Evolutionary conservation across 2,113 vertebrate species (phyloP).

Genomic region (Peromyscus maniculatus): DNA sequence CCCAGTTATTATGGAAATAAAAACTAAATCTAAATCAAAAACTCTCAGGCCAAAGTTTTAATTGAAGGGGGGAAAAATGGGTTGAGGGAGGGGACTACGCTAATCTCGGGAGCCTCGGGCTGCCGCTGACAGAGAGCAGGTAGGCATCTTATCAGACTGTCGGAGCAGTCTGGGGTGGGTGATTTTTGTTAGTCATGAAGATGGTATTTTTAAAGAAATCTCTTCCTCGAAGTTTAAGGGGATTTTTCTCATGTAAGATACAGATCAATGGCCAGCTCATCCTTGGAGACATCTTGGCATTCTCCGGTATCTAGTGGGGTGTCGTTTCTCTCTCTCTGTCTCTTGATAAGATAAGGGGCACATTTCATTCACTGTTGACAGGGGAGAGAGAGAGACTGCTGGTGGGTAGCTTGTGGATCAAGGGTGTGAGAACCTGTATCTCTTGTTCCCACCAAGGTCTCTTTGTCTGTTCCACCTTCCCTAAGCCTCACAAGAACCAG

Average conservation of each 20-base stretch:
- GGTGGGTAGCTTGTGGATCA: background rate
- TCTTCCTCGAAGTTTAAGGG: background rate
- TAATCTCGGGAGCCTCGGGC: background rate
- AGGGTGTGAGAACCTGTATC: background rate
- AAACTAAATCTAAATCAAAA: background rate
- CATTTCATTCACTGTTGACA: background rate
- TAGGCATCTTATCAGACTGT: background rate
- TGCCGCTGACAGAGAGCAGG: background rate
- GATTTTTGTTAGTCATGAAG: background rate
- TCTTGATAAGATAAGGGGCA: background rate
- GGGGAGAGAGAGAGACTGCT: background rate
- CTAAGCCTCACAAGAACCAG: background rate
- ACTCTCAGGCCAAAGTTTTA: background rate
- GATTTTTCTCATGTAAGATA: background rate
- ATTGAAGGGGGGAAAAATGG: background rate
- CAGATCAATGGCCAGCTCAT: background rate
- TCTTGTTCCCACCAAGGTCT: background rate
- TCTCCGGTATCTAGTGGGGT: background rate
- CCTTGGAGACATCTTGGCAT: background rate
- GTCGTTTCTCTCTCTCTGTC: background rate
- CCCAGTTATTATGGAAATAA: background rate
- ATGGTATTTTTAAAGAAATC: background rate
- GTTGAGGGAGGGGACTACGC: background rate
- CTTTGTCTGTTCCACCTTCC: background rate
- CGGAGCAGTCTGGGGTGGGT: background rate